These are phyloP conservation scores for Orbicella faveolata DNA, from an alignment of 64 coral and sea anemone species.

Conservation along the genomic window DNA sequence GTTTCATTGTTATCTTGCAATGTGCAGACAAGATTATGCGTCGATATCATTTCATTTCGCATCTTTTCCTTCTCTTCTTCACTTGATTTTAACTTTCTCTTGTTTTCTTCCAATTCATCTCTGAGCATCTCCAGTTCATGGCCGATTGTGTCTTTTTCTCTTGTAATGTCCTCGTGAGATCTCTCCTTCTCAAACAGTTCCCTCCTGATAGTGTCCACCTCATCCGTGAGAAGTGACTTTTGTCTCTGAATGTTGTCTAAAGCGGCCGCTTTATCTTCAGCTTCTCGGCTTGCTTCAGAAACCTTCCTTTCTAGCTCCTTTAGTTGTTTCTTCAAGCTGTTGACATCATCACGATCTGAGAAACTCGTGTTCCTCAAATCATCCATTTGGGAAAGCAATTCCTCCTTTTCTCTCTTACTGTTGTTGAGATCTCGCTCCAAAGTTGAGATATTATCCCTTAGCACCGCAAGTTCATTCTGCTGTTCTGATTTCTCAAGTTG, in stretches of 20 bases:
- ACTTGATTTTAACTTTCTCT: slow-evolving; percentile 53
- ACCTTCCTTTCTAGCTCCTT: slow-evolving; percentile 63
- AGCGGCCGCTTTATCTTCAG: slow-evolving; percentile 38
- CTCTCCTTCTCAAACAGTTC: slow-evolving; percentile 44
- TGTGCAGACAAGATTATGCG: slow-evolving; percentile 74
- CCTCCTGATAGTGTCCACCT: slow-evolving; percentile 51
- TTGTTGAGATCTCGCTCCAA: slow-evolving; percentile 63
- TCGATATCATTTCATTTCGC: slow-evolving; percentile 69
- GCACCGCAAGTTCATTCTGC: slow-evolving; percentile 1
- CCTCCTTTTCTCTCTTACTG: slow-evolving; percentile 48
- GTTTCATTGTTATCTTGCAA: slow-evolving; percentile 58
- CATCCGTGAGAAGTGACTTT: slow-evolving; percentile 19
- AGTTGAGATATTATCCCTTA: slow-evolving; percentile 48
- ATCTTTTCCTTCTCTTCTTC: slow-evolving; percentile 81
- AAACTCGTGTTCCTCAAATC: slow-evolving; percentile 73
- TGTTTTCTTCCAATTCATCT: slow-evolving; percentile 18
- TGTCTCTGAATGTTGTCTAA: slow-evolving; percentile 48
- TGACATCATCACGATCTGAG: slow-evolving; percentile 59
- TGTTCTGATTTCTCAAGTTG: slow-evolving; percentile 39
- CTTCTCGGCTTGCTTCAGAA: slow-evolving; percentile 36
- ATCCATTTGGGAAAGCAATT: slow-evolving; percentile 53
- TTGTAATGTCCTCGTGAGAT: slow-evolving; percentile 19
- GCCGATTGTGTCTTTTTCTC: slow-evolving; percentile 45
- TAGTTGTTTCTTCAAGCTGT: slow-evolving; percentile 42
- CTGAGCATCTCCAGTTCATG: slow-evolving; percentile 29